Percentiles rank a stretch among this genome's conserved stretches.
Evolutionary conservation across 1,140 invertebrate genomes (phyloP).

Genomic region (Microplitis demolitor): DNA sequence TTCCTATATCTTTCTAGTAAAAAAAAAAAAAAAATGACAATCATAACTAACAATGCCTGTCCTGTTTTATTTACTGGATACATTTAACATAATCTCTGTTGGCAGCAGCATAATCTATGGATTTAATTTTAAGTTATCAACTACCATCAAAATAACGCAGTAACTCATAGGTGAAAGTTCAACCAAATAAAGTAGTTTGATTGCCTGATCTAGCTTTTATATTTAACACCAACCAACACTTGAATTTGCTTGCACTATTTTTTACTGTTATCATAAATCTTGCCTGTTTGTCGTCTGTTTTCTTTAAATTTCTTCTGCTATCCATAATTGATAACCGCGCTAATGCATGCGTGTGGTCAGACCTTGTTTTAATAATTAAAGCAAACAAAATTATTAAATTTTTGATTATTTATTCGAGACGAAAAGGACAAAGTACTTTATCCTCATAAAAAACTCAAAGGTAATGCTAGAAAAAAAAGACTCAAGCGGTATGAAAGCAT

Average conservation of each 20-base stretch:
- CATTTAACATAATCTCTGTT: conserved; percentile 52
- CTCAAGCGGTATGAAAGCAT: conserved; percentile 23
- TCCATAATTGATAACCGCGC: no score
- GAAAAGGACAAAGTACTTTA: not conserved
- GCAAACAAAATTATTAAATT: no score
- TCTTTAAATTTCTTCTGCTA: no score
- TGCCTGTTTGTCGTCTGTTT: not conserved
- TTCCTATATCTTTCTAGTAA: not conserved
- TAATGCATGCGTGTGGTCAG: no score
- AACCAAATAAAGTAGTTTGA: conserved; percentile 31
- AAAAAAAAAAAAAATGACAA: not conserved
- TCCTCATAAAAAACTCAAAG: not conserved
- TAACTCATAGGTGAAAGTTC: conserved; percentile 58
- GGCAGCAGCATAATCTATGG: conserved; percentile 58
- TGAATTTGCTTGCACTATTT: not conserved
- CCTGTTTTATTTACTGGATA: conserved; percentile 14
- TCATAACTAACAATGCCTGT: not conserved
- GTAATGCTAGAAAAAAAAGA: not conserved
- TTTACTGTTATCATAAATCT: not conserved
- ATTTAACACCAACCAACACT: not conserved
- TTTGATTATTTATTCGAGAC: not conserved
- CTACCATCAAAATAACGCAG: conserved; percentile 52
- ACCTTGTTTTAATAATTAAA: no score
- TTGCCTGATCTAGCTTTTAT: conserved; percentile 24
- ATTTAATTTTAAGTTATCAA: conserved; percentile 51